phyloP scores from a whole-genome alignment of 2,113 vertebrate genomes.

The Platycercus adscitus region DNA sequence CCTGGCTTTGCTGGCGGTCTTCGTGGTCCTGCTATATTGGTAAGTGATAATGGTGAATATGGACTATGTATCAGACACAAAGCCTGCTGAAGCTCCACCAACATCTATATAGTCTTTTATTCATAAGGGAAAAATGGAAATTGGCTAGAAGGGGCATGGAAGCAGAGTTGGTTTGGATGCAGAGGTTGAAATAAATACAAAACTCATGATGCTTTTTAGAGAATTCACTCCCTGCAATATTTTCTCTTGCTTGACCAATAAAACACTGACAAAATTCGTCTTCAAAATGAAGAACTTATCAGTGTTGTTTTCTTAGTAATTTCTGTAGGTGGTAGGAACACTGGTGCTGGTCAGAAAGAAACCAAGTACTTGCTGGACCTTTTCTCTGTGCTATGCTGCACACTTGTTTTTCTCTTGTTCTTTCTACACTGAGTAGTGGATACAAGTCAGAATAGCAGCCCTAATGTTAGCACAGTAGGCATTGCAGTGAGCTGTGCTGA shows the following conservation, averaged over 20 bases:
- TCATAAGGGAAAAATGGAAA: not conserved
- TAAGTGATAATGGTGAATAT: constrained; percentile 56
- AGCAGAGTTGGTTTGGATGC: not conserved
- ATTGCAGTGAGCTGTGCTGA: not conserved
- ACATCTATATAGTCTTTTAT: not conserved
- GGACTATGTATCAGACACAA: not conserved
- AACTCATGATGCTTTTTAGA: not conserved
- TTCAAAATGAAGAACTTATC: not conserved
- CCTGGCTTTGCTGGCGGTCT: constrained; percentile 71
- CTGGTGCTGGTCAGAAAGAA: not conserved
- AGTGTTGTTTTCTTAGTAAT: not conserved
- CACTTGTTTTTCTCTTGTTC: not conserved
- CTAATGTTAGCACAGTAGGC: not conserved
- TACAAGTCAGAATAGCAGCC: not conserved
- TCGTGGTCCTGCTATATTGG: constrained; percentile 86
- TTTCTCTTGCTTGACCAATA: not conserved
- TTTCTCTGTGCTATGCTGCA: not conserved
- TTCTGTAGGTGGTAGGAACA: not conserved
- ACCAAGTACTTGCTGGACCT: not conserved
- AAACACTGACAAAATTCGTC: not conserved
- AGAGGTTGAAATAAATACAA: not conserved
- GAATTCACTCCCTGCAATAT: not conserved
- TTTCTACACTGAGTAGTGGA: not conserved
- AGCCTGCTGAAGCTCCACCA: not conserved
- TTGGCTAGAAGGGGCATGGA: not conserved